A percentile compares a stretch with the other conserved stretches of the same genome.
Evolutionary conservation across 2,113 vertebrate genomes (phyloP).

Genomic region (Brevimyrus niger): DNA sequence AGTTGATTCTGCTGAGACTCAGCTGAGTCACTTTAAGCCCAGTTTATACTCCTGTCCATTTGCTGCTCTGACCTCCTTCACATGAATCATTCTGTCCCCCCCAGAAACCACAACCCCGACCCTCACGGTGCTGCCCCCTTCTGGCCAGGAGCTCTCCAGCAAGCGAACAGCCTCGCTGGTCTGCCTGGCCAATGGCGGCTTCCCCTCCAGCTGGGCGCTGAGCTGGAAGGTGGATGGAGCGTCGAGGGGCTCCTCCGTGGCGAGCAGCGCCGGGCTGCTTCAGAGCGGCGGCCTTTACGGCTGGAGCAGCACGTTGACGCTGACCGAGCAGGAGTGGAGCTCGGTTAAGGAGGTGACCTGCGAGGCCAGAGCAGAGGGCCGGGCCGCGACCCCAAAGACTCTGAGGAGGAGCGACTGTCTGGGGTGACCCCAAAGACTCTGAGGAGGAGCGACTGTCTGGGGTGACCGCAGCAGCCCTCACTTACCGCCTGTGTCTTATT

Average conservation of each 20-base stretch:
- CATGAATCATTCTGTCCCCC: neutral
- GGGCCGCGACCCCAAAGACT: slow-evolving; percentile 35
- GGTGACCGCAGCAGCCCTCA: neutral
- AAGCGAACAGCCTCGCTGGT: slow-evolving; percentile 9
- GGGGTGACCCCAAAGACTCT: slow-evolving; percentile 25
- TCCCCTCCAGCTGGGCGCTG: slow-evolving; percentile 20
- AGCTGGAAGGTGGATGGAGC: slow-evolving; percentile 13
- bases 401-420: slow-evolving; percentile 28
- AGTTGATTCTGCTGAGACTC: neutral
- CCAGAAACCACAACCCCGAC: neutral
- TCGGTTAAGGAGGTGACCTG: slow-evolving; percentile 35
- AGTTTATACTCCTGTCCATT: neutral
- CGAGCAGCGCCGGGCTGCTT: slow-evolving; percentile 12
- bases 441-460: slow-evolving; percentile 19
- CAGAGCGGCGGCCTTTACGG: slow-evolving; percentile 27
- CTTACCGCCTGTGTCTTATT: neutral
- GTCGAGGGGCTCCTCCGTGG: neutral
- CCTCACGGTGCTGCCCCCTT: slow-evolving; percentile 26
- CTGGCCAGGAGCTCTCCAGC: slow-evolving; percentile 5
- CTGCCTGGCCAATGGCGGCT: slow-evolving; percentile 22
- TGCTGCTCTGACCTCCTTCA: neutral
- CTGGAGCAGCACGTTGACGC: slow-evolving; percentile 23
- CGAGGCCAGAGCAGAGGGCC: slow-evolving; percentile 36
- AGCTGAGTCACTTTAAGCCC: neutral
- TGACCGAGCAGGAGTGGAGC: slow-evolving; percentile 30